Evolutionary conservation across 2,113 vertebrate genomes (phyloP).

Genomic region (Pongo abelii): DNA sequence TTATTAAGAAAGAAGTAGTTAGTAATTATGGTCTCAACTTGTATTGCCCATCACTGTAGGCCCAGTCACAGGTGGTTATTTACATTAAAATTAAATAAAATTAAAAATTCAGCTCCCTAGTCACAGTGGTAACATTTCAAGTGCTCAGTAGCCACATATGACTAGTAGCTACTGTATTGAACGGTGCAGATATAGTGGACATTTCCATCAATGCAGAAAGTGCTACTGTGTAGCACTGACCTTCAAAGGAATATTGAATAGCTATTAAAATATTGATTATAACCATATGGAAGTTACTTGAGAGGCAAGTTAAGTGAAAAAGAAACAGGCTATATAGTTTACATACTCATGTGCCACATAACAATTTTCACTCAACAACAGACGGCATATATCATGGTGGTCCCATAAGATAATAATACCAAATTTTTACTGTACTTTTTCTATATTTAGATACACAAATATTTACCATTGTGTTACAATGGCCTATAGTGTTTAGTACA

Average conservation of each 20-base stretch:
- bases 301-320: conserved; percentile 20
- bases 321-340: background rate
- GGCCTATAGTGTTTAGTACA: background rate
- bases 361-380: background rate
- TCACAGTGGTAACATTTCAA: background rate
- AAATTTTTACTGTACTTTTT: background rate
- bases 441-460: background rate
- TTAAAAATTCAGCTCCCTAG: background rate
- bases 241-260: background rate
- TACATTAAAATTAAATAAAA: background rate
- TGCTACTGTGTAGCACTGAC: background rate
- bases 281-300: background rate
- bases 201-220: background rate
- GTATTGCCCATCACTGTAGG: background rate
- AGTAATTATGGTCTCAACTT: background rate
- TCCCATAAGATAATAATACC: background rate
- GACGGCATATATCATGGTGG: background rate
- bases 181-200: background rate
- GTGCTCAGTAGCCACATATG: background rate
- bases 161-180: background rate
- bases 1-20: background rate
- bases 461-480: background rate
- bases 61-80: background rate
- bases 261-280: background rate
- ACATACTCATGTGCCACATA: background rate